Evolutionary conservation across 1,140 invertebrate species (phyloP).

Genomic region (Drosophila parabipectinata): DNA sequence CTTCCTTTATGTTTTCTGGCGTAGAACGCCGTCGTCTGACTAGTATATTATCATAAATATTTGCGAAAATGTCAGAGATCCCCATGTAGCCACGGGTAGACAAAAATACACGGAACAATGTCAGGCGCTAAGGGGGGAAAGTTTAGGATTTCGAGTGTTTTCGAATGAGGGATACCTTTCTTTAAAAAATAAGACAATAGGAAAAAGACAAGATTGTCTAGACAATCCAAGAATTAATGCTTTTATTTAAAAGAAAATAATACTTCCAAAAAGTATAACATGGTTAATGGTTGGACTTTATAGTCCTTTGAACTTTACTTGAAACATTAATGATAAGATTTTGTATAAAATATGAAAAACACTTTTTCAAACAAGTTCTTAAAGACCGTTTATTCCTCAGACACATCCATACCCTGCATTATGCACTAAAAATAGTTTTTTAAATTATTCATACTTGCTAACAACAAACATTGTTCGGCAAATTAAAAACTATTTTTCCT

Average conservation of each 20-base stretch:
- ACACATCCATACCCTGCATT: slow-evolving; percentile 40
- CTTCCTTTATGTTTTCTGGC: slow-evolving; percentile 25
- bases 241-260: too few species aligned
- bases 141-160: neutral
- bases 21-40: neutral
- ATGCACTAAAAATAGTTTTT: slow-evolving; percentile 72
- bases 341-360: neutral
- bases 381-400: slow-evolving; percentile 8
- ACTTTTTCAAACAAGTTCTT: neutral
- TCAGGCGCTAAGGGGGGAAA: slow-evolving; percentile 19
- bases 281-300: too few species aligned
- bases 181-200: neutral
- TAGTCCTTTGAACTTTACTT: too few species aligned
- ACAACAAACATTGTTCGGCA: slow-evolving; percentile 45
- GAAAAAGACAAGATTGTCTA: neutral
- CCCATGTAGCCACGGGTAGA: slow-evolving; percentile 13
- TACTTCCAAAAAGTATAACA: too few species aligned
- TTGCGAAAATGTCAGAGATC: slow-evolving; percentile 40
- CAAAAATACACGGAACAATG: slow-evolving; percentile 32
- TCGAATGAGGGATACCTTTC: slow-evolving; percentile 20
- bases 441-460: slow-evolving; percentile 73
- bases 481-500: slow-evolving; percentile 45
- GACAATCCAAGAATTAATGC: too few species aligned
- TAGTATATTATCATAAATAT: slow-evolving; percentile 51
- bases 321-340: neutral